Base-by-base conservation (phyloP, 2,113 vertebrate species). In the Sceloporus tristichus region DNA sequence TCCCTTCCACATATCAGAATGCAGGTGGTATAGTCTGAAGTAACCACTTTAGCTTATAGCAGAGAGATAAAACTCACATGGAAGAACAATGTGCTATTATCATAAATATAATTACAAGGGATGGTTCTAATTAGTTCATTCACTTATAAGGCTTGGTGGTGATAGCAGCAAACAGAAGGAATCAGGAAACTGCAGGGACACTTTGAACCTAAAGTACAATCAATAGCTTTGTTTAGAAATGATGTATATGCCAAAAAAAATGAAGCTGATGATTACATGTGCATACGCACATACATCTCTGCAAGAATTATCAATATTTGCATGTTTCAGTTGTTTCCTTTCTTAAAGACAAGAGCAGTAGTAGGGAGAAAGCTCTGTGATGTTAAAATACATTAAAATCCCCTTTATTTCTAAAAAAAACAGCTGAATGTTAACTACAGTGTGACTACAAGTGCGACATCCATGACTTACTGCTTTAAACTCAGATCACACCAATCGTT, bases 41-140 rank as follows among this genome's bases (percentile, higher is more conserved):
- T 87, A 93, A 95, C 92, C 93, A 88, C 93, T 40, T 90, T 93
- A 91, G 94, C 96, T 96, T 96, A 96, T 95, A 92, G 87, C 82
- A 87, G 29, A 87, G 91, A 96, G 91, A 96, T 95, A 96, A 96
- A 96, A 94, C 89, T 90, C 89, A 87, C 68, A 85, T 38, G 85
- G 90, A 95, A 93, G 91, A 95, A 89, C 90, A 95, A 93, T 91
- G 91, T 29, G 2, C 90, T 94, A 89, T 92, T 96, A 95, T 96
- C 95, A 95, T 92, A 93, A 96, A 95, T 91, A 85, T 95, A 95
- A 96, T 96, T 96, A 94, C 85, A 85, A 94, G 71, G 80, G 76
- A 92, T 94, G 90, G 91, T 94, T 96, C 94, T 93, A 95, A 95
- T 95, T 95, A 95, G 92, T 94, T 93, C 93, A 86, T 91, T 95